Evolutionary conservation across 2,797 vertebrate species (phyloP).

Genomic region (Sebastes iracundus): DNA sequence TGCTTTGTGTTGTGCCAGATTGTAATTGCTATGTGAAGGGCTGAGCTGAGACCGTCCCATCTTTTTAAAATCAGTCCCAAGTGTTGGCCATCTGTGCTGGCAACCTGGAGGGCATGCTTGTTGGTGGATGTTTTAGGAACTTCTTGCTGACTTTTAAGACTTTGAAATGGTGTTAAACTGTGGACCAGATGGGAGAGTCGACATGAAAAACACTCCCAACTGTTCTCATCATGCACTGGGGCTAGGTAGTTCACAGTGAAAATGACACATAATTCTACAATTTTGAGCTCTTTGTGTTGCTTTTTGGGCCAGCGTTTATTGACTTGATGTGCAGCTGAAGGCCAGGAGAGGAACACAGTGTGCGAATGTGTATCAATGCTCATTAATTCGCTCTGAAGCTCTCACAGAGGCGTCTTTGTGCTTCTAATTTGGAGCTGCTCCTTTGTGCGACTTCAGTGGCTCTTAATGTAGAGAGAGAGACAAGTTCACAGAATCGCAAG

Average conservation of each 20-base stretch:
- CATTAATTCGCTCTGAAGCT: constrained; percentile 80
- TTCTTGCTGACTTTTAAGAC: constrained; percentile 36
- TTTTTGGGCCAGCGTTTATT: constrained; percentile 6
- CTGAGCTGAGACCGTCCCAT: constrained; percentile 31
- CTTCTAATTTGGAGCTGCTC: constrained; percentile 80
- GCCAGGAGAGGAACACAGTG: constrained; percentile 58
- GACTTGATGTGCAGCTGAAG: constrained; percentile 52
- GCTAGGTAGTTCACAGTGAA: not conserved
- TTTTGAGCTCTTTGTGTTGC: not conserved
- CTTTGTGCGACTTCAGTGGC: constrained; percentile 81
- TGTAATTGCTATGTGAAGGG: constrained; percentile 30
- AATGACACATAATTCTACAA: not conserved
- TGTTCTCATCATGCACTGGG: not conserved
- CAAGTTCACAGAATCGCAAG: constrained; percentile 74
- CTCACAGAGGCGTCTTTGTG: constrained; percentile 82
- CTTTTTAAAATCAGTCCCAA: constrained; percentile 55
- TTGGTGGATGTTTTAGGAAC: constrained; percentile 50
- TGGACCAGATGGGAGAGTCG: constrained; percentile 49
- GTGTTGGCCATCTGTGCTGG: constrained; percentile 69
- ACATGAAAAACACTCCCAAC: not conserved
- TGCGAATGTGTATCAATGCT: constrained; percentile 79
- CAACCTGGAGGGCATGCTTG: constrained; percentile 7
- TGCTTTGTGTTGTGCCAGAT: constrained; percentile 22
- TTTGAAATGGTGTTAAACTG: constrained; percentile 42
- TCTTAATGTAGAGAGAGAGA: constrained; percentile 73